Evolutionary conservation across 2,888 invertebrate genomes (phyloP).

Genomic region (Microctonus aethiopoides): DNA sequence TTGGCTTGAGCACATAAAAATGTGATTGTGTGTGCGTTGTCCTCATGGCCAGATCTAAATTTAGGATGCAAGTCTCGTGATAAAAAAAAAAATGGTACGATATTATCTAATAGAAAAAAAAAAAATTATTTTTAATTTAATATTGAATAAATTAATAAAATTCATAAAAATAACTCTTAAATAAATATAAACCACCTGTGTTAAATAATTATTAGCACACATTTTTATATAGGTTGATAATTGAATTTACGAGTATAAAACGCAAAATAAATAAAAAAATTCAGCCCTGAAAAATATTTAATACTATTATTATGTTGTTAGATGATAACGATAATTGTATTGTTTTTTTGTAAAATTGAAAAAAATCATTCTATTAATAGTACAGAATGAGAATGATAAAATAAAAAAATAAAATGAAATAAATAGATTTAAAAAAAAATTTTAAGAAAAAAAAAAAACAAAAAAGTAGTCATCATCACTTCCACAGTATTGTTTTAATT

Average conservation of each 20-base stretch:
- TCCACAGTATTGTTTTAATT: slow-evolving; percentile 54
- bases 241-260: too few relatives aligned
- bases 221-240: too few relatives aligned
- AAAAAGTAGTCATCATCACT: slow-evolving; percentile 56
- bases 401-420: background rate
- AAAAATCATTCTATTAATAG: background rate
- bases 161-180: too few relatives aligned
- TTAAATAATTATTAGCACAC: too few relatives aligned
- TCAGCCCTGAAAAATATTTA: too few relatives aligned
- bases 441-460: slow-evolving; percentile 15
- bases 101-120: background rate
- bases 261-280: too few relatives aligned
- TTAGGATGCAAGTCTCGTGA: slow-evolving; percentile 33
- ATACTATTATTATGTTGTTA: too few relatives aligned
- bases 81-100: background rate
- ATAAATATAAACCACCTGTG: too few relatives aligned
- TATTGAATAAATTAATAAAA: background rate
- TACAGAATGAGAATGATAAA: background rate
- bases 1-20: slow-evolving; percentile 34
- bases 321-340: background rate
- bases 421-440: background rate
- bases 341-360: background rate
- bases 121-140: background rate
- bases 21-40: slow-evolving; percentile 28
- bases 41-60: slow-evolving; percentile 46